Base-by-base conservation (phyloP, 2,797 vertebrate genomes). In the Characodon lateralis region DNA sequence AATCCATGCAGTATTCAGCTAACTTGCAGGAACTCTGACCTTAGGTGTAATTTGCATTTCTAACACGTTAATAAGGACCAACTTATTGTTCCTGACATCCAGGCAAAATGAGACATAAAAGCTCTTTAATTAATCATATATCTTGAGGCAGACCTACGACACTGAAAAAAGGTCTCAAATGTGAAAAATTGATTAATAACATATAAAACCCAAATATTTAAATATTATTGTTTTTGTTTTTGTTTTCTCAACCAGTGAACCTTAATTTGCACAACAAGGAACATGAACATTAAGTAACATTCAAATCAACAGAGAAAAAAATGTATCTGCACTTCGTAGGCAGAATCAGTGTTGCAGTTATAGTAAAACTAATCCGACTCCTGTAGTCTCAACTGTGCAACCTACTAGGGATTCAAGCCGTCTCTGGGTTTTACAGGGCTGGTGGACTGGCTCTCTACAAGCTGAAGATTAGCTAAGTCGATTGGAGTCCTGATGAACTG, bases 381-480 rank as follows among this genome's bases (percentile, higher is more conserved):
- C 90, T 84, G 78, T 68, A 86, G 75, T 85, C 85, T 90, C 84
- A 92, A 94, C 92, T 95, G 92, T 81, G 87, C 39, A 56, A 89
- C 87, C 91, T 94, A 91, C 94, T 96, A 95, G 89, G 92, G 93
- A 96, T 96, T 94, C 91, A 89, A 96, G 93, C 93, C 94, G 94
- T 92, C 94, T 95, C 95, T 83, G 72, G 89, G 94, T 92, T 89
- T 91, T 84, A 51, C 70, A 78, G 82, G 73, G 89, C 83, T 82
- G 78, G 74, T 92, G 91, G 92, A 95, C 93, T 94, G 87, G 81
- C 89, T 92, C 93, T 95, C 92, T 91, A 92, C 92, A 88, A 94
- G 81, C 95, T 94, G 94, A 87, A 95, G 96, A 96, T 97, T 95
- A 97, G 90, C 91, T 72, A 18, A 91, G 90, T 82, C 87, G 77